Evolutionary conservation across 2,113 vertebrate species (phyloP).

Genomic region (Illadopsis cleaveri): DNA sequence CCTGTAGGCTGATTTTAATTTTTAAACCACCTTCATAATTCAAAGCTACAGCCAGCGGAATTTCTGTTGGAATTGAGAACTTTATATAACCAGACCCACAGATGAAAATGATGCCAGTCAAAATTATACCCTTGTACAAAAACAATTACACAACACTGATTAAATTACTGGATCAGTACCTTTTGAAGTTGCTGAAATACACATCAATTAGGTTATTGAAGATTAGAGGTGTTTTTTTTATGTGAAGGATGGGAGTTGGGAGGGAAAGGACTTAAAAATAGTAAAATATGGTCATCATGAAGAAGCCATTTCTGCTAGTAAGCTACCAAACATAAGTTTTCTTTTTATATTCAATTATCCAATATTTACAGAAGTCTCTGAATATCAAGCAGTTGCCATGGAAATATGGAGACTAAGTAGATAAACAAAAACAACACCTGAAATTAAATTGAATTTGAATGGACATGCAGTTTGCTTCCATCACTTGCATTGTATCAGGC

Average conservation of each 20-base stretch:
- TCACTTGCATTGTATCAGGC: slow-evolving; percentile 35
- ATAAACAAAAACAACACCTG: slow-evolving; percentile 11
- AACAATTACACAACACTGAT: neutral
- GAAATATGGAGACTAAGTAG: slow-evolving; percentile 25
- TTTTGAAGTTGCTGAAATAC: slow-evolving; percentile 18
- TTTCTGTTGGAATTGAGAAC: neutral
- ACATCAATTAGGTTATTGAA: neutral
- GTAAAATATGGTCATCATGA: neutral
- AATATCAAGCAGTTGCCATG: slow-evolving; percentile 10
- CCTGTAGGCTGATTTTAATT: neutral
- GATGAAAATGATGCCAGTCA: neutral
- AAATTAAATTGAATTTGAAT: slow-evolving; percentile 11
- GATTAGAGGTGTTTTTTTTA: slow-evolving; percentile 1
- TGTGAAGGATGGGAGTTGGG: neutral
- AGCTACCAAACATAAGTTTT: slow-evolving; percentile 6
- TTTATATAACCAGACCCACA: neutral
- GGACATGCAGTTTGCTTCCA: slow-evolving; percentile 33
- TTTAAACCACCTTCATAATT: neutral
- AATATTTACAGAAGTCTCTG: slow-evolving; percentile 31
- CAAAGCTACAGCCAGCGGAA: neutral
- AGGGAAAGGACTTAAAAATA: slow-evolving; percentile 19
- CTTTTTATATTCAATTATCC: slow-evolving; percentile 15
- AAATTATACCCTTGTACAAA: neutral
- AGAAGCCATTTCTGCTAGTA: neutral
- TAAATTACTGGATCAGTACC: slow-evolving; percentile 4